Conservation (phyloP, 2,888 invertebrate genomes). For the Eupithecia tripunctaria region DNA sequence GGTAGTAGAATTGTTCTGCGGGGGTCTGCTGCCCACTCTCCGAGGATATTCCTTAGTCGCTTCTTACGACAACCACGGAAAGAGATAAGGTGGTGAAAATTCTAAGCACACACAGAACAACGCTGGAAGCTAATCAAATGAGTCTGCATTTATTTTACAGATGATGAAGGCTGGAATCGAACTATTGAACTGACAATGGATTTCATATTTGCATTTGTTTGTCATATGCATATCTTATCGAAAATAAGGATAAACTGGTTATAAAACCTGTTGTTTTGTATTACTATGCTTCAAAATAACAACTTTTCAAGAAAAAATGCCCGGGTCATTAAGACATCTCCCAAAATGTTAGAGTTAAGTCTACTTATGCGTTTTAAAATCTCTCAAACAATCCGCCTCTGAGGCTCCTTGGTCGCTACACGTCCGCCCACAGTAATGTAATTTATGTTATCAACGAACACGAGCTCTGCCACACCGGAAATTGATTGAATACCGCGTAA, state of each 20-base stretch:
- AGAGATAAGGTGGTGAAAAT: too few species aligned
- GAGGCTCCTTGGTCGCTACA: conserved; percentile 41
- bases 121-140: neutral
- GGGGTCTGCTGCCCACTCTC: too few species aligned
- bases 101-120: too few species aligned
- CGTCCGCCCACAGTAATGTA: conserved; percentile 56
- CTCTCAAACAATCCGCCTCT: conserved; percentile 47
- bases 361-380: conserved; percentile 34
- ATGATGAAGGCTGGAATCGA: neutral
- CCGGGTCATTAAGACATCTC: neutral
- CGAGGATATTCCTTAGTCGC: too few species aligned
- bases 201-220: neutral
- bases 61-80: too few species aligned
- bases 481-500: conserved; percentile 72
- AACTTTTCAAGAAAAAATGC: neutral
- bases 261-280: neutral
- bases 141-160: neutral
- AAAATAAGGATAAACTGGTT: neutral
- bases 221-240: neutral
- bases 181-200: neutral
- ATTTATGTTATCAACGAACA: conserved; percentile 66
- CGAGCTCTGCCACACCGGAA: conserved; percentile 67
- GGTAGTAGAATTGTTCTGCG: too few species aligned
- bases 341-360: neutral
- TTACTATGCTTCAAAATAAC: neutral